These are phyloP conservation scores for Formica exsecta DNA, from an alignment of 1,140 invertebrate species.

Conservation along the genomic window DNA sequence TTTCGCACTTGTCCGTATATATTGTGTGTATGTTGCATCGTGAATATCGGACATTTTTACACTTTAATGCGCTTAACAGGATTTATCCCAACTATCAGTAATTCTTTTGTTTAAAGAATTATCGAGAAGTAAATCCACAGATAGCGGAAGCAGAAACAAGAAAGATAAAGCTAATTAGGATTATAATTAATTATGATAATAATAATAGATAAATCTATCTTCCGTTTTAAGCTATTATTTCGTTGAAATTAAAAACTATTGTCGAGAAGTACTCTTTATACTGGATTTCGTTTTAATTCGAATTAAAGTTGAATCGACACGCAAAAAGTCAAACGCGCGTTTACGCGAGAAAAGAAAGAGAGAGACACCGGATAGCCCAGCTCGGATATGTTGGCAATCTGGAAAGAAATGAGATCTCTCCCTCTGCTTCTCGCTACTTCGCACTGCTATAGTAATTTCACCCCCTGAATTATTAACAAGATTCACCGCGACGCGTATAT, in stretches of 20 bases:
- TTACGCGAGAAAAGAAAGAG: slow-evolving; percentile 1
- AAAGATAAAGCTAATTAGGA: neutral
- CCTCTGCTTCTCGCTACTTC: neutral
- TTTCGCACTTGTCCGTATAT: neutral
- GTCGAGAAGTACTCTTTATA: neutral
- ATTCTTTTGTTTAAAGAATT: neutral
- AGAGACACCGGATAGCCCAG: slow-evolving; percentile 1
- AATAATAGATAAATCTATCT: neutral
- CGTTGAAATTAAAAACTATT: neutral
- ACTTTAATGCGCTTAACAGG: slow-evolving; percentile 16
- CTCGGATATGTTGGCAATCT: slow-evolving; percentile 19
- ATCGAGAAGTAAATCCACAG: neutral
- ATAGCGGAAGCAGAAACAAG: neutral
- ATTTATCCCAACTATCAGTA: slow-evolving; percentile 9
- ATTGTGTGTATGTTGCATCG: neutral
- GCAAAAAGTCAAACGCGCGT: slow-evolving; percentile 6
- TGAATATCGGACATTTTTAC: slow-evolving; percentile 19
- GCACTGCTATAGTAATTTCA: slow-evolving; percentile 2
- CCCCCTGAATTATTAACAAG: slow-evolving; percentile 13
- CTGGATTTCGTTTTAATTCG: neutral
- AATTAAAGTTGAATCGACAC: neutral
- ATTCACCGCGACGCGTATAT: neutral
- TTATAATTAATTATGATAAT: neutral
- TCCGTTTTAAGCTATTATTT: neutral
- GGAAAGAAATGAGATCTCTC: neutral